Evolutionary conservation across 1,140 invertebrate species (phyloP).

Genomic region (Oncopeltus fasciatus): DNA sequence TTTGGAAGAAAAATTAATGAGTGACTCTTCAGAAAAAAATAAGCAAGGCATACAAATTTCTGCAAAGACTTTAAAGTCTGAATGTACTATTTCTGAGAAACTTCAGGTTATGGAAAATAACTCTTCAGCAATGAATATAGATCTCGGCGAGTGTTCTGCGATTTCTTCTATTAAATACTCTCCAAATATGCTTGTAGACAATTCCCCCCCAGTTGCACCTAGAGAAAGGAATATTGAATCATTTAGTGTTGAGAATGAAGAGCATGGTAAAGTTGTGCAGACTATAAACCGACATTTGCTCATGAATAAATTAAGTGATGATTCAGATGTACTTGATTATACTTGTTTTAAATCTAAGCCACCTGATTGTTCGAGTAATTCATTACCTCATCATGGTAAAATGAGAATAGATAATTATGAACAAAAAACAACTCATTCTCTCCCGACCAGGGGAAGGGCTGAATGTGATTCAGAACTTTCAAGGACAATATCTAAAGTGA

Average conservation of each 20-base stretch:
- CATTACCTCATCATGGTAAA: slow-evolving; percentile 19
- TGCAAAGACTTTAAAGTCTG: too few relatives aligned
- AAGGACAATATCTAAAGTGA: slow-evolving; percentile 6
- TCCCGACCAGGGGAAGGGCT: not conserved
- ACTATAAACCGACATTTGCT: slow-evolving; percentile 30
- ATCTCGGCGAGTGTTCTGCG: too few relatives aligned
- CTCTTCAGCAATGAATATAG: too few relatives aligned
- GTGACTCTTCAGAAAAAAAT: too few relatives aligned
- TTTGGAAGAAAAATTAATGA: too few relatives aligned
- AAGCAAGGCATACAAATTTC: too few relatives aligned
- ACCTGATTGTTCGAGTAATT: slow-evolving; percentile 24
- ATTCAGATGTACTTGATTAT: slow-evolving; percentile 12
- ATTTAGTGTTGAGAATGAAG: slow-evolving; percentile 4
- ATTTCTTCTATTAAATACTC: too few relatives aligned
- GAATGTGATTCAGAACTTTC: slow-evolving; percentile 10
- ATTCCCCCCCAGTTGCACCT: too few relatives aligned
- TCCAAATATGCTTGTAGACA: too few relatives aligned
- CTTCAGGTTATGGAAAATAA: too few relatives aligned
- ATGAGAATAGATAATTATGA: not conserved
- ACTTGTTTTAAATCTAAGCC: slow-evolving; percentile 14
- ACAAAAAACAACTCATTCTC: not conserved
- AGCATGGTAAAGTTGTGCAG: slow-evolving; percentile 27
- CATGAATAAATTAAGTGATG: slow-evolving; percentile 18
- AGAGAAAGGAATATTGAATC: not conserved
- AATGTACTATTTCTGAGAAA: too few relatives aligned